phyloP scores from a whole-genome alignment of 2,113 vertebrate species.

The Oxyruncus cristatus region DNA sequence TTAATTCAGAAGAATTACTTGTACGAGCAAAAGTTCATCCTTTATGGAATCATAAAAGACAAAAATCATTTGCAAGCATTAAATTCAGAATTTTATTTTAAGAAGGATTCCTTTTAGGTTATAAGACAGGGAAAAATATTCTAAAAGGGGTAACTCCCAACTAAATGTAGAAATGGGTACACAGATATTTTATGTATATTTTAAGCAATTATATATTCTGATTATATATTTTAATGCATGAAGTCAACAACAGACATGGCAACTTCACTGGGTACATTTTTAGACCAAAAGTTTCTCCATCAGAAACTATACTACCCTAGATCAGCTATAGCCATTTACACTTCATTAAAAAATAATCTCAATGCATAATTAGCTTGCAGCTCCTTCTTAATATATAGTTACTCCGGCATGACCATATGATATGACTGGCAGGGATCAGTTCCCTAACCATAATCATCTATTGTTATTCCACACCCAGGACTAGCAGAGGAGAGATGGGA shows the following conservation, averaged over 20 bases:
- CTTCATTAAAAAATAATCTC: not conserved
- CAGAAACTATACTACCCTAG: not conserved
- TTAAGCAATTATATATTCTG: not conserved
- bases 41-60: not conserved
- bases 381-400: not conserved
- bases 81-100: not conserved
- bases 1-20: not conserved
- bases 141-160: not conserved
- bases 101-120: not conserved
- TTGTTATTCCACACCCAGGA: not conserved
- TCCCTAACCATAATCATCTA: not conserved
- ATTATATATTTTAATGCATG: not conserved
- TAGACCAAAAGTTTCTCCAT: not conserved
- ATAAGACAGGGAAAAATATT: not conserved
- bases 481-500: not conserved
- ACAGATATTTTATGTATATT: not conserved
- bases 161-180: not conserved
- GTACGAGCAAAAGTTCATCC: not conserved
- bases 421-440: not conserved
- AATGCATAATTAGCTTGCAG: not conserved
- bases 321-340: not conserved
- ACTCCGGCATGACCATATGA: not conserved
- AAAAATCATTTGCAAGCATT: not conserved
- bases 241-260: not conserved
- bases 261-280: not conserved